Evolutionary conservation across 2,797 vertebrate species (phyloP).

Genomic region (Microctenopoma stevenorrisi): DNA sequence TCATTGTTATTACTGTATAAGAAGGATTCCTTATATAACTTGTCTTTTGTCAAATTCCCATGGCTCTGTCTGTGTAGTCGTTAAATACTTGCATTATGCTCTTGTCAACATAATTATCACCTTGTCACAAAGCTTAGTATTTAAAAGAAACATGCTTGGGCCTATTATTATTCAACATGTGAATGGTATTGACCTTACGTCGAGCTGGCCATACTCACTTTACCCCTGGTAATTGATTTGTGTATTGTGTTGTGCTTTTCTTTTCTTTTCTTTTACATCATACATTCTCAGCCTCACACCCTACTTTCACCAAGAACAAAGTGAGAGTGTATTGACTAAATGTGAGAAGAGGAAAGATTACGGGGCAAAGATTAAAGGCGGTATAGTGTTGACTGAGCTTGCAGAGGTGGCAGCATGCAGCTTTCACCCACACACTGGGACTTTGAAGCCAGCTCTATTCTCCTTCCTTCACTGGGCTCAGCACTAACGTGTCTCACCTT

Average conservation of each 20-base stretch:
- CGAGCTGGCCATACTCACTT: conserved; percentile 44
- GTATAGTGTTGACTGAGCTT: conserved; percentile 72
- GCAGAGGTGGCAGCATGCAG: conserved; percentile 70
- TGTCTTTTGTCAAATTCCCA: conserved; percentile 4
- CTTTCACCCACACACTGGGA: conserved; percentile 72
- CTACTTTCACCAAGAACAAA: conserved; percentile 75
- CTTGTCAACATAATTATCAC: conserved; percentile 51
- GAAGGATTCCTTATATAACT: not conserved
- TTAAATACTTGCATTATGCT: conserved; percentile 29
- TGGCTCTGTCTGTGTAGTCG: conserved; percentile 15
- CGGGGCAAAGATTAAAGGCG: conserved; percentile 79
- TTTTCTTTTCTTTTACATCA: conserved; percentile 71
- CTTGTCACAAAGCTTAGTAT: conserved; percentile 44
- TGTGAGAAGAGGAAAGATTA: conserved; percentile 78
- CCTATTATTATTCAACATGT: conserved; percentile 56
- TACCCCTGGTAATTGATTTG: conserved; percentile 58
- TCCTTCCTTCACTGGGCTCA: conserved; percentile 58
- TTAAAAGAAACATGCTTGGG: conserved; percentile 51
- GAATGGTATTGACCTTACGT: conserved; percentile 61
- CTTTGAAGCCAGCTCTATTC: conserved; percentile 63
- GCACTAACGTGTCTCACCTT: conserved; percentile 75
- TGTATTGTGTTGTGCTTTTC: conserved; percentile 62
- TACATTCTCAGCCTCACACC: conserved; percentile 61
- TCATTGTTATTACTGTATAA: not conserved
- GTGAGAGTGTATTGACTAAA: conserved; percentile 78